Percentiles rank a stretch among this genome's conserved stretches.
Conservation (phyloP, 2,888 invertebrate species). For the Ophioninae sp. region DNA sequence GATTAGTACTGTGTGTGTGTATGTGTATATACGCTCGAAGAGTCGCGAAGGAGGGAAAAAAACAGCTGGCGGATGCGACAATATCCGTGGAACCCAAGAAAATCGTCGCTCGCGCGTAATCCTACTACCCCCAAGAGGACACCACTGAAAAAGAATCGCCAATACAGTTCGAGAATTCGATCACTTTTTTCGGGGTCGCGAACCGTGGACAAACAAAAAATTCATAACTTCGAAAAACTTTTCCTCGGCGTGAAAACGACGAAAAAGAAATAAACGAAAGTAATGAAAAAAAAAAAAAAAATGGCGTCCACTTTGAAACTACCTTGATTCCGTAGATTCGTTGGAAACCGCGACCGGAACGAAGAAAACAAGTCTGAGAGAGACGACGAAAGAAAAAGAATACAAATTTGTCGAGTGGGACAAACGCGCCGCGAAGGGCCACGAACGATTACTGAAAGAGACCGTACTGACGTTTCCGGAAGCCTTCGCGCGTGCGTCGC, state of each 20-base stretch:
- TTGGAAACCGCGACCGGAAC: background rate
- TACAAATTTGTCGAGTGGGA: slow-evolving; percentile 23
- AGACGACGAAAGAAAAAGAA: slow-evolving; percentile 19
- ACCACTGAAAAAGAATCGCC: background rate
- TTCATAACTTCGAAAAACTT: background rate
- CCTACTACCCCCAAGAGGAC: background rate
- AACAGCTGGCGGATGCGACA: background rate
- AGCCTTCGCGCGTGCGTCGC: slow-evolving; percentile 60
- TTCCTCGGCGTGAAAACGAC: background rate
- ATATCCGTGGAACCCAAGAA: background rate
- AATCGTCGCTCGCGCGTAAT: background rate
- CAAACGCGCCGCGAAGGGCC: slow-evolving; percentile 55
- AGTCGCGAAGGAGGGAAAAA: slow-evolving; percentile 48
- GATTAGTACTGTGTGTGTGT: background rate
- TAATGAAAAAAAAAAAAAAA: background rate
- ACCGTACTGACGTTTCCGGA: slow-evolving; percentile 61
- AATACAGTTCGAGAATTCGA: background rate
- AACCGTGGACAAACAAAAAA: background rate
- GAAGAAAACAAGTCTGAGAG: background rate
- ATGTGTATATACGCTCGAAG: background rate
- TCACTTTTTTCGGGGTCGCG: background rate
- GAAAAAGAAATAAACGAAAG: background rate
- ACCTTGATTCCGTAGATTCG: background rate
- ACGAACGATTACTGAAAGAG: slow-evolving; percentile 64
- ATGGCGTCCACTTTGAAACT: background rate